These are phyloP conservation scores for Nasonia vitripennis DNA, from an alignment of 1,140 invertebrate genomes.

Conservation along the genomic window DNA sequence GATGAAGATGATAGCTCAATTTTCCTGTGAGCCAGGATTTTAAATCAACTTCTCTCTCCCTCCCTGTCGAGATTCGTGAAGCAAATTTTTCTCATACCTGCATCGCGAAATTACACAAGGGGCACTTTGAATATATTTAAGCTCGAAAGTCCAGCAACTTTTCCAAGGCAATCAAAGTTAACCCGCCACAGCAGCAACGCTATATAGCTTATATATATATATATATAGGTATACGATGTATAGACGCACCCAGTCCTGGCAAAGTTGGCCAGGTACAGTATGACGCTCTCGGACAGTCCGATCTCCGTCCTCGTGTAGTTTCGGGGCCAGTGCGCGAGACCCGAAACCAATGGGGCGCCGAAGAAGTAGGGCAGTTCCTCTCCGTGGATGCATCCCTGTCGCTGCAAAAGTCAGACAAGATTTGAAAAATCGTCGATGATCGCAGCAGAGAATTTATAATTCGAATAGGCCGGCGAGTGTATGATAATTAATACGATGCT, in stretches of 20 bases:
- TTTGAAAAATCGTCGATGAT: neutral
- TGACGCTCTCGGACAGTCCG: conserved; percentile 92
- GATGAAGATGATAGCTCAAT: too few species aligned
- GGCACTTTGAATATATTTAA: neutral
- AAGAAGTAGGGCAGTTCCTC: conserved; percentile 95
- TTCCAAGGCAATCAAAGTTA: neutral
- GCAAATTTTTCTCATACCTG: too few species aligned
- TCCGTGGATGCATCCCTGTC: conserved; percentile 91
- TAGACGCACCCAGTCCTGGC: conserved; percentile 94
- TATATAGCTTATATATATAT: too few species aligned
- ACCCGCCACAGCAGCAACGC: too few species aligned
- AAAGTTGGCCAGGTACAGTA: conserved; percentile 98
- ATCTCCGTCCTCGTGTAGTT: conserved; percentile 94
- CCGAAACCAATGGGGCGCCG: conserved; percentile 86
- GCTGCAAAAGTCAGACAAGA: conserved; percentile 72
- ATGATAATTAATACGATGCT: too few species aligned
- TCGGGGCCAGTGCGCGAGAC: conserved; percentile 87
- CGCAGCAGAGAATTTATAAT: neutral
- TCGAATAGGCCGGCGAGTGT: too few species aligned
- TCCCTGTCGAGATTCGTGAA: too few species aligned
- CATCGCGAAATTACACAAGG: too few species aligned
- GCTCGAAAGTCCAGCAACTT: neutral
- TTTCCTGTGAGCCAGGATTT: too few species aligned
- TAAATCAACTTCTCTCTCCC: neutral
- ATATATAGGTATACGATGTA: neutral